Evolutionary conservation across 2,888 invertebrate genomes (phyloP).

Genomic region (Neoaliturus tenellus): DNA sequence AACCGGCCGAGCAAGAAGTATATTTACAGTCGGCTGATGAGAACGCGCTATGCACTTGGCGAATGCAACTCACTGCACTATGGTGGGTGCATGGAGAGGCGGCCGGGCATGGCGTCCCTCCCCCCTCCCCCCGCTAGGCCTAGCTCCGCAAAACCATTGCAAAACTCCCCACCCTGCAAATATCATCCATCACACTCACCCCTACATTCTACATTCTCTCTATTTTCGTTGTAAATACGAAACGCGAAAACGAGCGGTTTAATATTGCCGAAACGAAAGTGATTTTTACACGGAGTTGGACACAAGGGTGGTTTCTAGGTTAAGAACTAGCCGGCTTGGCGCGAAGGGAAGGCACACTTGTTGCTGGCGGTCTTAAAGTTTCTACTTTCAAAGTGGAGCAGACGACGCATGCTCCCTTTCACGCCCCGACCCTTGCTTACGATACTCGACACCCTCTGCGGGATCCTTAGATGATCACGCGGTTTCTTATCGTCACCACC

Average conservation of each 20-base stretch:
- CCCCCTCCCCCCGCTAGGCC: conserved; percentile 62
- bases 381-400: conserved; percentile 17
- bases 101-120: conserved; percentile 58
- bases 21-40: conserved; percentile 21
- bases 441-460: background rate
- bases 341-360: conserved; percentile 8
- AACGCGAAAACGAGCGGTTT: conserved; percentile 2
- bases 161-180: conserved; percentile 61
- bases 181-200: conserved; percentile 57
- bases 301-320: background rate
- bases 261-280: background rate
- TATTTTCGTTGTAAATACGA: conserved; percentile 49
- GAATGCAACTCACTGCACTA: conserved; percentile 58
- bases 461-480: background rate
- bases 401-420: background rate
- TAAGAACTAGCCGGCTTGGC: background rate
- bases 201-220: conserved; percentile 53
- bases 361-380: conserved; percentile 41
- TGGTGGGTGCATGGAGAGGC: conserved; percentile 59
- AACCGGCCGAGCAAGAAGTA: conserved; percentile 4
- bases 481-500: background rate
- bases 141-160: conserved; percentile 62
- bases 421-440: background rate
- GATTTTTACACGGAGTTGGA: background rate
- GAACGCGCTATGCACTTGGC: conserved; percentile 54